Conservation (phyloP, 2,797 vertebrate genomes). For the Leptodactylus fallax region DNA sequence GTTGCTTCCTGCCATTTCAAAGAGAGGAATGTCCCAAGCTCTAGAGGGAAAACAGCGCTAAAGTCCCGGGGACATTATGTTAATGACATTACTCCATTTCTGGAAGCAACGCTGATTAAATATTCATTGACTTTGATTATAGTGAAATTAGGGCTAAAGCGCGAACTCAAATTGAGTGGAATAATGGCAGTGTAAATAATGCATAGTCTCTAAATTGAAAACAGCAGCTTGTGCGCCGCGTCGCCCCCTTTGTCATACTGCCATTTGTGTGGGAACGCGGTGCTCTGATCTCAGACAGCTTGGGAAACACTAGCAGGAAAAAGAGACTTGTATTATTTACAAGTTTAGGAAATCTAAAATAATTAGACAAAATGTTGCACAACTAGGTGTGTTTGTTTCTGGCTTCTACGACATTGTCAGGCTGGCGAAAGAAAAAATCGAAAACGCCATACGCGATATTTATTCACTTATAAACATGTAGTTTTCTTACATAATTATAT, state of each 20-base stretch:
- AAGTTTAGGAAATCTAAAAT: constrained; percentile 34
- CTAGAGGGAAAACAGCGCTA: constrained; percentile 79
- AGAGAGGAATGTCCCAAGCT: constrained; percentile 69
- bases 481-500: background rate
- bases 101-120: constrained; percentile 89
- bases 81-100: constrained; percentile 87
- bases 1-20: constrained; percentile 20
- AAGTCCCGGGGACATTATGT: constrained; percentile 85
- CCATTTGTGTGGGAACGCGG: constrained; percentile 81
- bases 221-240: constrained; percentile 78
- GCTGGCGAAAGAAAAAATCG: background rate
- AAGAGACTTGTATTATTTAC: constrained; percentile 61
- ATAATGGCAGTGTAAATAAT: constrained; percentile 90
- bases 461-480: background rate
- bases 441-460: no score
- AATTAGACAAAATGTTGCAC: constrained; percentile 27
- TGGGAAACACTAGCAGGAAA: constrained; percentile 61
- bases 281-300: constrained; percentile 73
- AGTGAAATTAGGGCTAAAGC: constrained; percentile 89
- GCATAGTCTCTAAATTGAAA: constrained; percentile 88
- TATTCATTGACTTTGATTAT: constrained; percentile 92
- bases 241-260: constrained; percentile 75
- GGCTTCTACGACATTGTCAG: background rate
- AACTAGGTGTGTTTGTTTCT: constrained; percentile 18
- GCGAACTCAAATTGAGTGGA: constrained; percentile 85